Percentiles rank a stretch among this genome's conserved stretches.
phyloP scores from a whole-genome alignment of 35 echinoderm and acorn worm genomes.

The Anneissia japonica region DNA sequence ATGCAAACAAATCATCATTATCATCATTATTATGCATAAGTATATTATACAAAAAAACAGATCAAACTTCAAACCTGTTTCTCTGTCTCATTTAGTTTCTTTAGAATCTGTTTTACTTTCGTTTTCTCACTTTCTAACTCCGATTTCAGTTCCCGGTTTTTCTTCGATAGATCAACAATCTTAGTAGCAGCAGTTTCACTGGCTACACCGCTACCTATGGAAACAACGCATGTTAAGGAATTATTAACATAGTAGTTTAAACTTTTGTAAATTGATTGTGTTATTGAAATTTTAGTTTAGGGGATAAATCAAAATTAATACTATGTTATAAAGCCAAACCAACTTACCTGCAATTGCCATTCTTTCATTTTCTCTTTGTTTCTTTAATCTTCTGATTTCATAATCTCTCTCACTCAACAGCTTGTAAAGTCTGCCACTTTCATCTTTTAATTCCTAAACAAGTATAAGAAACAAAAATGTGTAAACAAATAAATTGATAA shows the following conservation, averaged over 20 bases:
- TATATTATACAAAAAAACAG: background rate
- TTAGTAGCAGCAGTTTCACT: conserved; percentile 85
- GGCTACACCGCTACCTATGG: conserved; percentile 71
- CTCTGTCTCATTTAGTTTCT: conserved; percentile 77
- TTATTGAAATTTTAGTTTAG: background rate
- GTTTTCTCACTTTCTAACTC: conserved; percentile 94
- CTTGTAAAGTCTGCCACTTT: conserved; percentile 85
- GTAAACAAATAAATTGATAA: background rate
- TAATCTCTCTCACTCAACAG: conserved; percentile 96
- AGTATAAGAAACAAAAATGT: background rate
- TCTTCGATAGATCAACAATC: conserved; percentile 96
- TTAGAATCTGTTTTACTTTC: conserved; percentile 74
- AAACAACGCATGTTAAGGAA: background rate
- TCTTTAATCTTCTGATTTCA: conserved; percentile 90
- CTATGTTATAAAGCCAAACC: too few relatives aligned
- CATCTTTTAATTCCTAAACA: conserved; percentile 92
- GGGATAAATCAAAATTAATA: background rate
- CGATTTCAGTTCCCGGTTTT: conserved; percentile 78
- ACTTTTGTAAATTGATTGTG: too few relatives aligned
- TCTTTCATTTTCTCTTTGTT: conserved; percentile 78
- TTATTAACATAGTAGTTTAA: too few relatives aligned
- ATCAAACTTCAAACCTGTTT: conserved; percentile 45
- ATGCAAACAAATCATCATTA: too few relatives aligned
- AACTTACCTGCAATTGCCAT: conserved; percentile 89
- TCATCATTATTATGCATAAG: background rate